Conservation (phyloP, 2,888 invertebrate species). For the Aquatica leii region DNA sequence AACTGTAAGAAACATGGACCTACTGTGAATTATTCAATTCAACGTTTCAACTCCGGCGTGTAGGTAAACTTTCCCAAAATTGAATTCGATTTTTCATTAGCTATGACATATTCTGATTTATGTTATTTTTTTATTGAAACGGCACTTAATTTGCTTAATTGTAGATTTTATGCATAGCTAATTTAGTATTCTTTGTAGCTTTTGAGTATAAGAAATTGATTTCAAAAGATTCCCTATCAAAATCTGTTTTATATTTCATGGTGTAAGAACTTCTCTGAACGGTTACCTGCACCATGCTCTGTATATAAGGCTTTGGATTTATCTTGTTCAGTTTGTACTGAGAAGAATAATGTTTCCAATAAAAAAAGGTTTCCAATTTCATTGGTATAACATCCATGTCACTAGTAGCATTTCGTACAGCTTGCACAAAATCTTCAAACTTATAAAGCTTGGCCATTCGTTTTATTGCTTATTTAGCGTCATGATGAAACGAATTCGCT, state of each 20-base stretch:
- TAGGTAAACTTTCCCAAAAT: conserved; percentile 5
- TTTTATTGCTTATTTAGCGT: conserved; percentile 39
- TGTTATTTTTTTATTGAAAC: neutral
- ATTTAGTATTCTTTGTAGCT: no score
- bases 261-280: no score
- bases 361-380: neutral
- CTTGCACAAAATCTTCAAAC: conserved; percentile 5
- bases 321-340: no score
- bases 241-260: no score
- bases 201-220: no score
- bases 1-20: no score
- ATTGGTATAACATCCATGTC: conserved; percentile 1
- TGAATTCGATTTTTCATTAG: conserved; percentile 5
- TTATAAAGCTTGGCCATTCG: conserved; percentile 39
- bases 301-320: no score
- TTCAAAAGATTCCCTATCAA: no score
- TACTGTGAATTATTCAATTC: no score
- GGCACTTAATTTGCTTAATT: neutral
- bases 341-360: neutral
- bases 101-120: neutral
- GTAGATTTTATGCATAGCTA: neutral
- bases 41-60: no score
- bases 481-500: conserved; percentile 41
- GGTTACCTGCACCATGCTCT: no score
- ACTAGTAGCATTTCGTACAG: neutral